Evolutionary conservation across 2,113 vertebrate genomes (phyloP).

Genomic region (Rhombomys opimus): DNA sequence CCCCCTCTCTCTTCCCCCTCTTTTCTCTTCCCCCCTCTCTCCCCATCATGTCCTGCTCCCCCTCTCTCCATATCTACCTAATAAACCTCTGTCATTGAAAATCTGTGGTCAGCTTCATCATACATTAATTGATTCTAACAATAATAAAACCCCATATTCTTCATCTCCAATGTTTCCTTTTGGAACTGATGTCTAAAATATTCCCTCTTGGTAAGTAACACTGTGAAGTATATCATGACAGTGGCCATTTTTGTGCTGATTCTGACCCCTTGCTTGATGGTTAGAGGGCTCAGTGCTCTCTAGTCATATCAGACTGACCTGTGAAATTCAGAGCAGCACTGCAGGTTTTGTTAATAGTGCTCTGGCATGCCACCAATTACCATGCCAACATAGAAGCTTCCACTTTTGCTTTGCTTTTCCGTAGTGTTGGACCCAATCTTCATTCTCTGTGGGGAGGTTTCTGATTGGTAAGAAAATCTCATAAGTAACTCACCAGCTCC

Average conservation of each 20-base stretch:
- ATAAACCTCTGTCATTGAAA: too few relatives aligned
- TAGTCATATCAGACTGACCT: neutral
- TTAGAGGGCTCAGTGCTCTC: too few relatives aligned
- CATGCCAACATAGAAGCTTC: neutral
- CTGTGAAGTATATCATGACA: neutral
- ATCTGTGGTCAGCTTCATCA: too few relatives aligned
- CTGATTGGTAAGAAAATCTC: neutral
- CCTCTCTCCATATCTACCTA: too few relatives aligned
- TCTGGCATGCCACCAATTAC: neutral
- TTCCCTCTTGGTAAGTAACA: neutral
- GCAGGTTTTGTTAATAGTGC: neutral
- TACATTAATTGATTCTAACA: too few relatives aligned
- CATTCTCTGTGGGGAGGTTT: neutral
- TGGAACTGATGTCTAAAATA: neutral
- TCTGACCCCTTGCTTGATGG: neutral
- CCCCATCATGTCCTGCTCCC: too few relatives aligned
- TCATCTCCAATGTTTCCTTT: accelerated
- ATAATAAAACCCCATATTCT: neutral
- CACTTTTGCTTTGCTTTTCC: neutral
- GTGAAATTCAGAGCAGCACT: neutral
- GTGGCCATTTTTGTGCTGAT: neutral
- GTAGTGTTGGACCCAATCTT: neutral
- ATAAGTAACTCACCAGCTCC: neutral
- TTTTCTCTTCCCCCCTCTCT: too few relatives aligned
- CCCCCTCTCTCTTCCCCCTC: too few relatives aligned